Evolutionary conservation across 2,888 invertebrate genomes (phyloP), one percentile per base, ranked within the genome.

Genomic region (Microplitis manilae): DNA sequence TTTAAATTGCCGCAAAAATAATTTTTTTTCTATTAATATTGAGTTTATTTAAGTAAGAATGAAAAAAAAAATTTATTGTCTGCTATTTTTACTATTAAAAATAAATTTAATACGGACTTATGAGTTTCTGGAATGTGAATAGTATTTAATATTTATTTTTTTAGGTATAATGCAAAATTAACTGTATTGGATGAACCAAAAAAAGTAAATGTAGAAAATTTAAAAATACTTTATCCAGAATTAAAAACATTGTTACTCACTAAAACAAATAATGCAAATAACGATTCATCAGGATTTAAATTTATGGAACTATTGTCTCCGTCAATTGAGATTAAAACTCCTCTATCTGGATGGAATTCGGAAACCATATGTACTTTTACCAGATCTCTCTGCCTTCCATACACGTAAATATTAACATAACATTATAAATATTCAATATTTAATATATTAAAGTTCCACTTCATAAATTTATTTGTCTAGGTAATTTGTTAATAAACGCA

Each of bases 401-500:
- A 85, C 67, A 17, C 60, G 74, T 74, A 68, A 74, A 60, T 68
- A 39, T 68, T 68, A 68, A 39, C 39, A 59, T 67, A 74, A 50
- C 8, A 9, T 50, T 50, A 50, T 50, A 50, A 50, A 9, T 50
- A 6, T 9, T 68, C 8, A 74, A 68, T 74, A 68, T 68, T 59
- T 68, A 38, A 62, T 64, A 69, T 64, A 70, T 40, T n/a, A 17
- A 13, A 41, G 17, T 59, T 68, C 64, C 75, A 73, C 61, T 72
- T 86, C 86, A 5, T 90, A 94, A 94, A 62, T 97, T 95, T 88
- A 97, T 98, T 0, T 98, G 98, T 40, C 92, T 98, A 83, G 98
- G 97, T 71, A 95, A 95, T 50, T 50, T 50, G 13, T 13, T 50
- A 50, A 50, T 50, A 50, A 50, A 50, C 13, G 9, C 9, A 50